Evolutionary conservation across 2,888 invertebrate genomes (phyloP).

Genomic region (Xestia c-nigrum): DNA sequence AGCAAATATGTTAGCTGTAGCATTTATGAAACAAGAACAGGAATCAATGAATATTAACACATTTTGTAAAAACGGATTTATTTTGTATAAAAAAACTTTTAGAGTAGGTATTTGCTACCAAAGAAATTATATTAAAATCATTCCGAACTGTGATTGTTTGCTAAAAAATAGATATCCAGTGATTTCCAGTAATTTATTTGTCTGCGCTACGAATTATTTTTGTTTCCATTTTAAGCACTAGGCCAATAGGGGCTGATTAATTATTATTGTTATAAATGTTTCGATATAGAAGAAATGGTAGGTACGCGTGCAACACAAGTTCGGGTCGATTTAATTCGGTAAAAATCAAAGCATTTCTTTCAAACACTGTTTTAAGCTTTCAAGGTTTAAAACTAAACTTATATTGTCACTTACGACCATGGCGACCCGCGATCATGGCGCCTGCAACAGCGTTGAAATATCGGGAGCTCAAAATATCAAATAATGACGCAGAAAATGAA

Average conservation of each 20-base stretch:
- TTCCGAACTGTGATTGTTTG: conserved; percentile 34
- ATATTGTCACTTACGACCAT: too few species aligned
- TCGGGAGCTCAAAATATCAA: too few species aligned
- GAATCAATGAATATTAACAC: background rate
- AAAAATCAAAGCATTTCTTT: background rate
- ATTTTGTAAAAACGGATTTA: conserved; percentile 28
- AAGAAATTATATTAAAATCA: conserved; percentile 45
- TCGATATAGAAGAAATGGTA: background rate
- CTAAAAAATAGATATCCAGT: background rate
- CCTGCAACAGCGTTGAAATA: too few species aligned
- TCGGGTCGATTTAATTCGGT: background rate
- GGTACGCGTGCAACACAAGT: background rate
- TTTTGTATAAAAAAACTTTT: background rate
- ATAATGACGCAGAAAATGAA: too few species aligned
- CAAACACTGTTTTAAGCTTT: too few species aligned
- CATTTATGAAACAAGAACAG: background rate
- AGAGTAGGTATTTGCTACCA: conserved; percentile 40
- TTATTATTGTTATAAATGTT: background rate
- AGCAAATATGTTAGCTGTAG: background rate
- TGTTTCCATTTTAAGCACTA: background rate
- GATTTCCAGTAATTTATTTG: background rate
- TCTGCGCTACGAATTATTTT: background rate
- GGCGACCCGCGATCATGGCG: too few species aligned
- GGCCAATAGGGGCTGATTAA: background rate
- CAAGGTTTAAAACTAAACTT: too few species aligned